A percentile compares a stretch with the other conserved stretches of the same genome.
These are phyloP conservation scores for Ennomos erosarius DNA, from an alignment of 2,888 invertebrate genomes.

Conservation along the genomic window DNA sequence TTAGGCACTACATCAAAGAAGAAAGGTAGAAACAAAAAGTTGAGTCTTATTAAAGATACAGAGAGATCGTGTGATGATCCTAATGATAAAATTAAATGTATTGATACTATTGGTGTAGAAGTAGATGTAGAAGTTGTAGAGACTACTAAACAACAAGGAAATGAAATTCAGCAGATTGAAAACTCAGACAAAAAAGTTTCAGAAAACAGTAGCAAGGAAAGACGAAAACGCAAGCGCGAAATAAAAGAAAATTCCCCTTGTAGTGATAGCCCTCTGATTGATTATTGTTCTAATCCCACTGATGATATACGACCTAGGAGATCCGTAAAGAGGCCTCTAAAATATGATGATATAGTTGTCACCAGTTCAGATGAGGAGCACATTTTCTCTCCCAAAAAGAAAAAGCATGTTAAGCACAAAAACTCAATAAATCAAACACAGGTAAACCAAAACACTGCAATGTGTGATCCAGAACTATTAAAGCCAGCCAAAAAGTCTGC, in stretches of 20 bases:
- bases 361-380: constrained; percentile 76
- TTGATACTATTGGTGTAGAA: not conserved
- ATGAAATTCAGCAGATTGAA: constrained; percentile 1
- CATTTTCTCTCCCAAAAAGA: constrained; percentile 76
- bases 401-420: constrained; percentile 40
- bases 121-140: not conserved
- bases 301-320: constrained; percentile 65
- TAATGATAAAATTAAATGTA: constrained; percentile 31
- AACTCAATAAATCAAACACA: constrained; percentile 12
- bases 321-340: constrained; percentile 67
- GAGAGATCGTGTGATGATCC: constrained; percentile 28
- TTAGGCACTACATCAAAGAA: constrained; percentile 61
- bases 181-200: constrained; percentile 21
- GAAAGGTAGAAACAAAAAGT: constrained; percentile 56
- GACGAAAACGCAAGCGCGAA: constrained; percentile 35
- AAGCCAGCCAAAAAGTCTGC: constrained; percentile 9
- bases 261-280: constrained; percentile 15
- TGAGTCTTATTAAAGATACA: constrained; percentile 46
- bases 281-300: constrained; percentile 12
- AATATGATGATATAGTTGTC: constrained; percentile 65
- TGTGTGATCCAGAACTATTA: constrained; percentile 19
- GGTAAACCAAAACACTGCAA: constrained; percentile 30
- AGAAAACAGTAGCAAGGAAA: constrained; percentile 24
- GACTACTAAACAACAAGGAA: not conserved
- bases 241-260: constrained; percentile 16